Percentiles rank a stretch among this genome's conserved stretches.
phyloP scores from a whole-genome alignment of 2,888 invertebrate genomes.

The Drosophila emarginata region DNA sequence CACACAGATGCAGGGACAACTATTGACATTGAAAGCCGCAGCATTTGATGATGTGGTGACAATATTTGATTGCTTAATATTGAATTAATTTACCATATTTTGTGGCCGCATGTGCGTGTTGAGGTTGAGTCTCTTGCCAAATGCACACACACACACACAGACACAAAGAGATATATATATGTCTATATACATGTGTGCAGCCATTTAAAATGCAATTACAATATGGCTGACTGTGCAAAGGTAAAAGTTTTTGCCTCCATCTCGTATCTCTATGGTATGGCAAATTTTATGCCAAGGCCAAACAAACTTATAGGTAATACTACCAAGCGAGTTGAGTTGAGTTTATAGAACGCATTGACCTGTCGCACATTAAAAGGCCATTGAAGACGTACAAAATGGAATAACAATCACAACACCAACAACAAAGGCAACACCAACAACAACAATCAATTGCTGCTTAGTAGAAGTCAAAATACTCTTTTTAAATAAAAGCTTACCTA shows the following conservation, averaged over 20 bases:
- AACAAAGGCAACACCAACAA: neutral
- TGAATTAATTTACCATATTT: slow-evolving; percentile 72
- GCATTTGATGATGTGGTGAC: slow-evolving; percentile 72
- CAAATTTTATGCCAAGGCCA: slow-evolving; percentile 33
- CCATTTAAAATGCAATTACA: slow-evolving; percentile 65
- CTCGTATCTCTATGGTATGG: slow-evolving; percentile 2
- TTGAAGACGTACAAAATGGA: neutral
- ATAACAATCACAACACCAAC: slow-evolving; percentile 7
- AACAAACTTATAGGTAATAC: slow-evolving; percentile 49
- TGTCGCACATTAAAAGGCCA: slow-evolving; percentile 39
- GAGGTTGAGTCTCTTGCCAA: slow-evolving; percentile 40
- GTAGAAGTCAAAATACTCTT: neutral
- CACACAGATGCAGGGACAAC: neutral
- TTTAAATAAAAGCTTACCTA: neutral
- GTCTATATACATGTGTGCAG: slow-evolving; percentile 12
- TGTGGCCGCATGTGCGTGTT: slow-evolving; percentile 56
- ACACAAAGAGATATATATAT: neutral
- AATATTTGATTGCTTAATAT: slow-evolving; percentile 76
- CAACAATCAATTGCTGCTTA: too few species aligned
- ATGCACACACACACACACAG: slow-evolving; percentile 7
- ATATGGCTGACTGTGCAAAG: slow-evolving; percentile 20
- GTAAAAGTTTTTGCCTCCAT: slow-evolving; percentile 15
- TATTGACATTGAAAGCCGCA: slow-evolving; percentile 53
- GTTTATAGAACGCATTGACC: slow-evolving; percentile 58
- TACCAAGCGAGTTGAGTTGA: slow-evolving; percentile 22